Base-by-base conservation (phyloP, 2,888 invertebrate genomes). In the Lathronympha strigana region DNA sequence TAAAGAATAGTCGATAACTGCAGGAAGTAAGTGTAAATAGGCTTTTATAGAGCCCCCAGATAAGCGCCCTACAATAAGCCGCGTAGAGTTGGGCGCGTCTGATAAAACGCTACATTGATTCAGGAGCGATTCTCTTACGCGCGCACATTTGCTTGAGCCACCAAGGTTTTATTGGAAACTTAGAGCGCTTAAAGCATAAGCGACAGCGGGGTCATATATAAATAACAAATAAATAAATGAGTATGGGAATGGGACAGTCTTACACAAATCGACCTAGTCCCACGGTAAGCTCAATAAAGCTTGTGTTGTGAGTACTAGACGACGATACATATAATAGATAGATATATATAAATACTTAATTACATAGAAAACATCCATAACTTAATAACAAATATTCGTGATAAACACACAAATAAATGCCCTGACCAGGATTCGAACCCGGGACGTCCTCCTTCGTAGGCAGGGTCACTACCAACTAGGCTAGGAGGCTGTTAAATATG, bases 41-140 rank as follows among this genome's bases (percentile, higher is more conserved):
- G 4, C 28, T 17, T 55, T 28, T 28, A 55, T 28, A 28, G 40
- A 55, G 55, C 17, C 17, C 25, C 13, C 13, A 36, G 33, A 53
- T 55, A 38, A 47, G 49, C 50, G 38, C 49, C 31, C 50, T 58
- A 51, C 58, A 58, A 25, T 54, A 49, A 63, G 13, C 49, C 31
- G 40, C n/a, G 49, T 36, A 50, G 21, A 33, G 36, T 58, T 15
- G 50, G 36, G 4, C 21, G 54, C 36, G 23, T 1, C 55, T 51
- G 64, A 64, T 64, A 64, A 19, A 64, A 64, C 40, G 58, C 43
- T 64, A 58, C 64, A 64, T 64, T 64, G 64, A 53, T 64, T 58
- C 63, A 45, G 51, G 25, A 58, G 58, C 55, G 47, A 58, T 64
- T 64, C 43, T 45, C 50, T 58, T 58, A 51, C 36, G 50, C 58